Percentiles rank a stretch among this genome's conserved stretches.
These are phyloP conservation scores for Centropristis striata DNA, from an alignment of 2,113 vertebrate genomes.

Conservation along the genomic window DNA sequence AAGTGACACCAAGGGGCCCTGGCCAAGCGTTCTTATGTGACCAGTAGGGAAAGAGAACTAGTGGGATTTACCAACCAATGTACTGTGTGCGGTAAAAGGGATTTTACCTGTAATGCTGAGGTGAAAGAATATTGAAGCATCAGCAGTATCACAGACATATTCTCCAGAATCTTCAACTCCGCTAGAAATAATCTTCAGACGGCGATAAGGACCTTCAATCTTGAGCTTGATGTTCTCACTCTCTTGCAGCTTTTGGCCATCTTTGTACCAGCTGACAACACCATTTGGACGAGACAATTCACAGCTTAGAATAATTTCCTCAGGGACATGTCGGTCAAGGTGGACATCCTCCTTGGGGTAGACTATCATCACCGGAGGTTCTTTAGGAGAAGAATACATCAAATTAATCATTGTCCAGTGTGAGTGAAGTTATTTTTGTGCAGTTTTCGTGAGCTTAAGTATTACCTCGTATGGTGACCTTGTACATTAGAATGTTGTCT, in stretches of 20 bases:
- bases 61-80: neutral
- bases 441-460: neutral
- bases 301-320: constrained; percentile 91
- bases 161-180: constrained; percentile 89
- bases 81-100: neutral
- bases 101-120: constrained; percentile 91
- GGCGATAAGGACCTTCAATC: constrained; percentile 84
- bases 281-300: constrained; percentile 87
- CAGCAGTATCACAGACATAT: constrained; percentile 91
- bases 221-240: constrained; percentile 87
- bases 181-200: constrained; percentile 87
- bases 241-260: constrained; percentile 89
- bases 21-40: too few species aligned
- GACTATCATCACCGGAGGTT: constrained; percentile 89
- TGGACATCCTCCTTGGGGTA: constrained; percentile 89
- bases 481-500: constrained; percentile 84
- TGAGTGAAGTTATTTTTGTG: neutral
- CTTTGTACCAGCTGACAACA: constrained; percentile 91
- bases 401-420: neutral
- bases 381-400: constrained; percentile 74
- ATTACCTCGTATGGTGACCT: constrained; percentile 86
- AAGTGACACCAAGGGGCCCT: too few species aligned
- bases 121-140: constrained; percentile 92
- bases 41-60: too few species aligned
- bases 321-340: constrained; percentile 85